Evolutionary conservation across 2,888 invertebrate species (phyloP), one percentile per base, ranked within the genome.

Genomic region (Galeopsomyia nigrocyanea): DNA sequence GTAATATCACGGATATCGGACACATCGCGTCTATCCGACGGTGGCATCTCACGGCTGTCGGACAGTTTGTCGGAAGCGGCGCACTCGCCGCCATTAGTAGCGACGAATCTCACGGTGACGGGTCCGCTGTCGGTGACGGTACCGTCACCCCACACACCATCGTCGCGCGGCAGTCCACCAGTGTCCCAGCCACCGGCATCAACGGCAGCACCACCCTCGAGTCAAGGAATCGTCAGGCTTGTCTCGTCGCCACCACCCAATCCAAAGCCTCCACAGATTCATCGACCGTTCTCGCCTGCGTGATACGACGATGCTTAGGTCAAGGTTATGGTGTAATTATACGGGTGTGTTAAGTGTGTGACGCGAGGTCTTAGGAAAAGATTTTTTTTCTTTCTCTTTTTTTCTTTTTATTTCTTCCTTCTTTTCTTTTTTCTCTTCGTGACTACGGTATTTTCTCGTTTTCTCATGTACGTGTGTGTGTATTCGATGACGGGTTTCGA

Each of bases 251-350:
- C 86, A n/a, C 83, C 83, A 66, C 79, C 79, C 49, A 85, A 85
- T 75, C 85, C 86, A 46, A 86, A 84, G 75, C 86, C 86, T 9
- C 85, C 84, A 31, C 85, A 85, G 77, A 83, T 86, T 58, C 86
- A 86, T 77, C 82, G 86, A 78, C 86, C 86, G 0, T 86, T 86
- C 70, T 86, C 86, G 81, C 86, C 86, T 68, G 86, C 86, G 86
- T 86, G 86, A 86, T 86, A 84, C 81, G 78, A 77, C 58, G 78
- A 77, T 78, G 77, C 49, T 81, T 82, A 57, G 39, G 62, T 53
- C 76, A 78, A 82, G 68, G 78, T 83, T 81, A 78, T 81, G 82
- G 83, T 75, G 65, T 63, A 62, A 60, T 16, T 22, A 19, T n/a
- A 46, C 49, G 17, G 31, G 63, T 31, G 21, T 26, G 26, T n/a